A percentile compares a stretch with the other conserved stretches of the same genome.
phyloP scores from a whole-genome alignment of 2,888 invertebrate species.

The Baronia brevicornis region DNA sequence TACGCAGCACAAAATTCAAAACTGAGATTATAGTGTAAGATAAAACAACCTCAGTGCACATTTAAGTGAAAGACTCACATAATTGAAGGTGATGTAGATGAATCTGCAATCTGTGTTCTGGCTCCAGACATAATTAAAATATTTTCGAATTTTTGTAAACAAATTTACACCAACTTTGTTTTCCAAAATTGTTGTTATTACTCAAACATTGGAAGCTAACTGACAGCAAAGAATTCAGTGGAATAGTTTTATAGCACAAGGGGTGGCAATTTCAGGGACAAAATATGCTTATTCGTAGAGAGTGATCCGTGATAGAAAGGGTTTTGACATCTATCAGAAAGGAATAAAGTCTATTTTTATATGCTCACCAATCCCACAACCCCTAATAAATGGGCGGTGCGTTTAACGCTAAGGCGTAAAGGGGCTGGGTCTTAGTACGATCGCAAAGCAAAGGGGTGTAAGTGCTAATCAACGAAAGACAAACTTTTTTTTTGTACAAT shows the following conservation, averaged over 20 bases:
- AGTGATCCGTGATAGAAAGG: slow-evolving; percentile 16
- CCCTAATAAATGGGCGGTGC: slow-evolving; percentile 44
- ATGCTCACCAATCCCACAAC: slow-evolving; percentile 27
- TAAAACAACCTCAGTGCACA: too few relatives aligned
- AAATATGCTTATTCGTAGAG: slow-evolving; percentile 23
- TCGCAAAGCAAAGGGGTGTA: slow-evolving; percentile 20
- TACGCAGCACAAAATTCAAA: too few relatives aligned
- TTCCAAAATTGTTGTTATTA: slow-evolving; percentile 21
- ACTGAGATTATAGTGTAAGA: too few relatives aligned
- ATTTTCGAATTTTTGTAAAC: slow-evolving; percentile 2
- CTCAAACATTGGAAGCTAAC: slow-evolving; percentile 27
- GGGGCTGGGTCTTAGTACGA: slow-evolving; percentile 37
- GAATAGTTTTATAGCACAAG: slow-evolving; percentile 51
- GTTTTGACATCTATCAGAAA: slow-evolving; percentile 17
- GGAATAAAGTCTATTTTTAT: slow-evolving; percentile 28
- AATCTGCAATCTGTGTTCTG: slow-evolving; percentile 80
- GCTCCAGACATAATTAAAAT: slow-evolving; percentile 47
- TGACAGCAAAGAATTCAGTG: slow-evolving; percentile 28
- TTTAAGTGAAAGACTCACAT: slow-evolving; percentile 57
- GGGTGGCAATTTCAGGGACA: slow-evolving; percentile 36
- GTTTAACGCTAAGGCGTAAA: slow-evolving; percentile 28
- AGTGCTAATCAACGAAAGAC: slow-evolving; percentile 13
- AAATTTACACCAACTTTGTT: too few relatives aligned
- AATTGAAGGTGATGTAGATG: slow-evolving; percentile 80
- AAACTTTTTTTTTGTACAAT: background rate